Evolutionary conservation across 2,113 vertebrate genomes (phyloP).

Genomic region (Carollia perspicillata): DNA sequence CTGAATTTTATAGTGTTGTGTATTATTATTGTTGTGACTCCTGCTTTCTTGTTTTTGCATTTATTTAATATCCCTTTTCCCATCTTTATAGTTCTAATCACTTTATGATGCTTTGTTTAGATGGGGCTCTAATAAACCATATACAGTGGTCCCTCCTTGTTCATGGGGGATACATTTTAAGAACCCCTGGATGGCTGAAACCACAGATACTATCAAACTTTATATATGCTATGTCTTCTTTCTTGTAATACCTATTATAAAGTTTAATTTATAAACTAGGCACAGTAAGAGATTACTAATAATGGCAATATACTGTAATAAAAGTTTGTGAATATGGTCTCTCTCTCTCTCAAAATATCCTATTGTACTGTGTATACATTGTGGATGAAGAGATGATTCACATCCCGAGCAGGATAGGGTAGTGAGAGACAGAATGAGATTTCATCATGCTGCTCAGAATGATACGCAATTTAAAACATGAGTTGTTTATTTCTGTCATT

Average conservation of each 20-base stretch:
- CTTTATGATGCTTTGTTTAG: neutral
- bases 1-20: neutral
- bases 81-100: neutral
- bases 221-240: neutral
- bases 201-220: neutral
- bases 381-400: neutral
- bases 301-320: neutral
- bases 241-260: neutral
- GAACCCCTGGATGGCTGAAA: neutral
- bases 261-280: neutral
- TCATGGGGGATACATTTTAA: neutral
- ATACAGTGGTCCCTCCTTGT: neutral
- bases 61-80: neutral
- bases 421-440: too few species aligned
- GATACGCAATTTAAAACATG: too few species aligned
- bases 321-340: neutral
- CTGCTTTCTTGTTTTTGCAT: neutral
- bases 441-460: too few species aligned
- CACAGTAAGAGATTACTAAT: neutral
- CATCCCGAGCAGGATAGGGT: neutral
- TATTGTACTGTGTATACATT: neutral
- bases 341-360: neutral
- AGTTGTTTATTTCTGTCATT: neutral
- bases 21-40: neutral
- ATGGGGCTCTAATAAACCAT: neutral